Conservation (phyloP, 2,113 vertebrate species). For the Asarcornis scutulata region DNA sequence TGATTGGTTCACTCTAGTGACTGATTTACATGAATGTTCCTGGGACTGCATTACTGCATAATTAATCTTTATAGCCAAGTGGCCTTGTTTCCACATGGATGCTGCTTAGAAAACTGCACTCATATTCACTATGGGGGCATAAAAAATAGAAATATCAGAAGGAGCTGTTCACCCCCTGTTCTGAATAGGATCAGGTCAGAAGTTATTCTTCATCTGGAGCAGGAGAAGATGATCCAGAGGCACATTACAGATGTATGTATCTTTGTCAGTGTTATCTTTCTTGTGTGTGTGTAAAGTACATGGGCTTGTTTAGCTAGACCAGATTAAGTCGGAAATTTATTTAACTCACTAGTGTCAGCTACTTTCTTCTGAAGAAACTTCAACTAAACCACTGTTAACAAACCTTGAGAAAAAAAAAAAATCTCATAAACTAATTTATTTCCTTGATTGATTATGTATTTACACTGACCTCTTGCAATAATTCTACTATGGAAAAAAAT, state of each 20-base stretch:
- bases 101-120: background rate
- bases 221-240: background rate
- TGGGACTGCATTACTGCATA: background rate
- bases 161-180: background rate
- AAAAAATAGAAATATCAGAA: background rate
- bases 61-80: background rate
- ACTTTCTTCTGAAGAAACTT: background rate
- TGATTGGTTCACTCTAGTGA: background rate
- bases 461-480: background rate
- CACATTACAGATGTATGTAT: accelerated
- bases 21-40: conserved; percentile 5
- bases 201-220: background rate
- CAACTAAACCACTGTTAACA: background rate
- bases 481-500: background rate
- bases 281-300: background rate
- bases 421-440: background rate
- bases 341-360: background rate
- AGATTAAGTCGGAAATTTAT: background rate
- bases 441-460: background rate
- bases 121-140: background rate
- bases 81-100: background rate
- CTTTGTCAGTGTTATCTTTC: background rate
- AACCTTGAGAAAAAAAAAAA: background rate
- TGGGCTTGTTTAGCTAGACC: background rate
- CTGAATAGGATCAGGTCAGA: background rate